Percentiles rank a stretch among this genome's conserved stretches.
Evolutionary conservation across 2,888 invertebrate genomes (phyloP).

Genomic region (Cryptophagus acutangulus): DNA sequence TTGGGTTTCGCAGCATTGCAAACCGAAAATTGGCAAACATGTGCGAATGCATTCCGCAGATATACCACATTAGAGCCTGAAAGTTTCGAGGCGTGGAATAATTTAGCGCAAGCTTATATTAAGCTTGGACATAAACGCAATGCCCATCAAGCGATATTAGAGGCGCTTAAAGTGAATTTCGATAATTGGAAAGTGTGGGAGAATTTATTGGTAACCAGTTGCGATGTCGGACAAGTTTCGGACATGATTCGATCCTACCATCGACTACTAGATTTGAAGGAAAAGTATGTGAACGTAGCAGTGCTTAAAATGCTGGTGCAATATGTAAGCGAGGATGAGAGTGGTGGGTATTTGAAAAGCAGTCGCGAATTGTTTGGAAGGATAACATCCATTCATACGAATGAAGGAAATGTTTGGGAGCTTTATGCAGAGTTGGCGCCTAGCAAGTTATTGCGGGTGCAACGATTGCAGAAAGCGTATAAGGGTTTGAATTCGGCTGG

Average conservation of each 20-base stretch:
- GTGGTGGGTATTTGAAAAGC: constrained; percentile 48
- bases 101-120: constrained; percentile 89
- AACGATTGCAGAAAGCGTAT: constrained; percentile 74
- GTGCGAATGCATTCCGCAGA: constrained; percentile 78
- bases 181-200: constrained; percentile 97
- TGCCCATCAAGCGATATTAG: constrained; percentile 79
- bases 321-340: background rate
- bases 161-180: constrained; percentile 87
- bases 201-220: constrained; percentile 82
- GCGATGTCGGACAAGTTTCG: constrained; percentile 79
- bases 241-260: constrained; percentile 83
- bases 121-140: constrained; percentile 79
- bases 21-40: constrained; percentile 73
- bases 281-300: constrained; percentile 71
- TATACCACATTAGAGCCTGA: constrained; percentile 83
- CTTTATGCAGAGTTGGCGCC: constrained; percentile 70
- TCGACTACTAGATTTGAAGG: constrained; percentile 78
- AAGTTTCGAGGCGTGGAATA: constrained; percentile 97
- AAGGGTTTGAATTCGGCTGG: constrained; percentile 65
- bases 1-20: constrained; percentile 80
- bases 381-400: constrained; percentile 63
- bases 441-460: constrained; percentile 56
- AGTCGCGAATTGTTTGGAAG: constrained; percentile 68
- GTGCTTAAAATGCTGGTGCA: constrained; percentile 65
- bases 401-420: constrained; percentile 74